phyloP scores from a whole-genome alignment of 2,113 vertebrate genomes.

The Calyptommatus sinebrachiatus region DNA sequence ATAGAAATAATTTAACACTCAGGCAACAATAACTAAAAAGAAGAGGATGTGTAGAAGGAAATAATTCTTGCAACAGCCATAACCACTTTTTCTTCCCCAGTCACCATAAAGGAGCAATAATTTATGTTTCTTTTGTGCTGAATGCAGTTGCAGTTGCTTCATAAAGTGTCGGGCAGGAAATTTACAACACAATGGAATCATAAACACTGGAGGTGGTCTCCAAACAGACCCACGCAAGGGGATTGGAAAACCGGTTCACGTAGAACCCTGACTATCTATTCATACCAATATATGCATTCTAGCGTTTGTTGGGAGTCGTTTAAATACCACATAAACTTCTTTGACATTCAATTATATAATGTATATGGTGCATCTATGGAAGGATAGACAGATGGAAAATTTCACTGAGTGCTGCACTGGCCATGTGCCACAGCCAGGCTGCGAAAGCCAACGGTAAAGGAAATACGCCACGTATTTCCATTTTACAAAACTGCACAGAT shows the following conservation, averaged over 20 bases:
- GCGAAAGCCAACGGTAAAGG: not conserved
- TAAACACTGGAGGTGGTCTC: slow-evolving; percentile 25
- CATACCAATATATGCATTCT: slow-evolving; percentile 46
- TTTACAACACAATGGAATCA: slow-evolving; percentile 49
- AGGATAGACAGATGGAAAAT: slow-evolving; percentile 32
- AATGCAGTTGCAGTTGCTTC: slow-evolving; percentile 49
- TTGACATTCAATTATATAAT: slow-evolving; percentile 56
- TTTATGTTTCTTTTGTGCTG: slow-evolving; percentile 37
- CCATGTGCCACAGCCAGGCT: slow-evolving; percentile 19
- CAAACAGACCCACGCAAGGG: not conserved
- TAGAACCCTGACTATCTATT: slow-evolving; percentile 1
- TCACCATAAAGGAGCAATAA: slow-evolving; percentile 46
- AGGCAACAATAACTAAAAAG: no score
- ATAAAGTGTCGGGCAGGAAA: slow-evolving; percentile 45
- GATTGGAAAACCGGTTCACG: not conserved
- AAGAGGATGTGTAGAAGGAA: not conserved
- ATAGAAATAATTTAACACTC: not conserved
- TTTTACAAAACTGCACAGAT: no score
- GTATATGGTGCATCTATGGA: slow-evolving; percentile 5
- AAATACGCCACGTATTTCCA: not conserved
- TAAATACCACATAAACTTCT: slow-evolving; percentile 52
- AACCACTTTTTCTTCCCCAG: slow-evolving; percentile 24
- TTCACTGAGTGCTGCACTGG: slow-evolving; percentile 48
- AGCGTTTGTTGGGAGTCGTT: slow-evolving; percentile 33
- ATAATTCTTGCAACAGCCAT: not conserved